Evolutionary conservation across 1,140 invertebrate species (phyloP).

Genomic region (Yoshiicerus persimilis): DNA sequence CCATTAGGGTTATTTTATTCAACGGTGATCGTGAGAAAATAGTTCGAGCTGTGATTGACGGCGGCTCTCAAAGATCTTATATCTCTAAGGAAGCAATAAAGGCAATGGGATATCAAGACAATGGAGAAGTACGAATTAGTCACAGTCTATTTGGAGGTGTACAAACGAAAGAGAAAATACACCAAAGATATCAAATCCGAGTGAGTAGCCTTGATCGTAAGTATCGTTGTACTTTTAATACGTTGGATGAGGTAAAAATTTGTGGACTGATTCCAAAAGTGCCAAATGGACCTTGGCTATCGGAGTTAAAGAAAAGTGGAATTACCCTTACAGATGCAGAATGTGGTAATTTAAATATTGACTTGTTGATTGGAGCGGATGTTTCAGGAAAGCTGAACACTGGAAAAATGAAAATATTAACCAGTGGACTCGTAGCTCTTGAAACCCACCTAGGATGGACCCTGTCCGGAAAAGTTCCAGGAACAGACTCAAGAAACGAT

Average conservation of each 20-base stretch:
- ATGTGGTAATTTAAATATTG: background rate
- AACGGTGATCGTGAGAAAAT: background rate
- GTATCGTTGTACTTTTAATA: background rate
- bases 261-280: background rate
- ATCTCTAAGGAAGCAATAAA: background rate
- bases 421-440: background rate
- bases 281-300: background rate
- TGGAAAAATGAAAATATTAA: background rate
- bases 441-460: background rate
- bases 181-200: background rate
- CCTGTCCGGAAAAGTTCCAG: background rate
- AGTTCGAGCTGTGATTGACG: conserved; percentile 13
- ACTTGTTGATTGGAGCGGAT: background rate
- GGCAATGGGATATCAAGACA: background rate
- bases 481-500: background rate
- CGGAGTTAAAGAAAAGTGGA: background rate
- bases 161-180: background rate
- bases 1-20: background rate
- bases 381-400: background rate
- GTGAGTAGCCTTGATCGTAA: background rate
- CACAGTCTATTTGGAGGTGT: background rate
- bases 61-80: background rate
- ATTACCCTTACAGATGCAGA: background rate
- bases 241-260: background rate
- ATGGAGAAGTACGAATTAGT: background rate